These are phyloP conservation scores for Bucco capensis DNA, from an alignment of 2,113 vertebrate genomes.

Conservation along the genomic window DNA sequence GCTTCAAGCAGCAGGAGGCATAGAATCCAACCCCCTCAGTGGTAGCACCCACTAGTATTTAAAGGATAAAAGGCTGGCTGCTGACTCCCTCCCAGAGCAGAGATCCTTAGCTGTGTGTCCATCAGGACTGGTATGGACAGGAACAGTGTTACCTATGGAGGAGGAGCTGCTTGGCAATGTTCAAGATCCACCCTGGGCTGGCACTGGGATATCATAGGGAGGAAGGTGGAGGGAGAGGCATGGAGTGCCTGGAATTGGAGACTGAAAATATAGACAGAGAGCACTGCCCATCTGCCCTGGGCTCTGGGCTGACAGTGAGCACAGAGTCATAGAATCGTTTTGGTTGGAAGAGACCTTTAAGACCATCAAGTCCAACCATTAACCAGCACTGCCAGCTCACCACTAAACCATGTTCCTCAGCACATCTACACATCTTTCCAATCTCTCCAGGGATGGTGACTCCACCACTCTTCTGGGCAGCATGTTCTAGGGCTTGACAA, in stretches of 20 bases:
- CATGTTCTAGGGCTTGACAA: neutral
- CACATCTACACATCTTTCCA: neutral
- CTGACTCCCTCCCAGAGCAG: neutral
- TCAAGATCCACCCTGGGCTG: neutral
- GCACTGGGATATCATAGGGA: accelerated
- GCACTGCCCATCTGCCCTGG: neutral
- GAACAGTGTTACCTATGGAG: accelerated
- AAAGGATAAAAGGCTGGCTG: neutral
- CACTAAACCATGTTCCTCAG: neutral
- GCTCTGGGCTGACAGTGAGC: neutral
- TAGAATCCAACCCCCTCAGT: too few relatives aligned
- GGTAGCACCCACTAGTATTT: neutral
- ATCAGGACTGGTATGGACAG: neutral
- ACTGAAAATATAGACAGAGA: neutral
- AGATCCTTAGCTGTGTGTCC: neutral
- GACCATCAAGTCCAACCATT: neutral
- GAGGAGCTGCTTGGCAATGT: neutral
- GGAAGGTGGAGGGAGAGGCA: neutral
- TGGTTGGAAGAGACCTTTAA: neutral
- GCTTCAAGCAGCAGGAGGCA: neutral
- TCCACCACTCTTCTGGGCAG: neutral
- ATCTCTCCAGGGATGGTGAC: neutral
- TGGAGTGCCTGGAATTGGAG: neutral
- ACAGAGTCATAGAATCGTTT: neutral
- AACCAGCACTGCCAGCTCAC: neutral